Evolutionary conservation across 2,113 vertebrate genomes (phyloP).

Genomic region (Hyperopisus bebe): DNA sequence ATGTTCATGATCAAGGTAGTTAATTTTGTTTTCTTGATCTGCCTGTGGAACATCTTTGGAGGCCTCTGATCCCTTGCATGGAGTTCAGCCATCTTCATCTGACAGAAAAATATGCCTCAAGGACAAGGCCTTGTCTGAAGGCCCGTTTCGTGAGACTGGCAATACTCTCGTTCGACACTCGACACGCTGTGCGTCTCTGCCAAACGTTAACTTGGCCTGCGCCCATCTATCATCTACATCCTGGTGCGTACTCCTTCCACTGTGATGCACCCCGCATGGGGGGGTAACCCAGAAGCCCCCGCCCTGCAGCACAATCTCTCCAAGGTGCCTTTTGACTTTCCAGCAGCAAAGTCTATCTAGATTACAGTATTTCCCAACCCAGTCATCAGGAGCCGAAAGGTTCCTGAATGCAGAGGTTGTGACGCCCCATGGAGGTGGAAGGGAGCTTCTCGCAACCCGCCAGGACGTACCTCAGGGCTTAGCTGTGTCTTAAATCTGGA

Average conservation of each 20-base stretch:
- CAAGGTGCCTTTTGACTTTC: neutral
- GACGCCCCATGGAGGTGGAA: neutral
- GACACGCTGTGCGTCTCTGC: neutral
- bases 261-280: neutral
- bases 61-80: neutral
- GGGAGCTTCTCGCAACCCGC: neutral
- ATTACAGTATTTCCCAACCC: neutral
- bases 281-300: neutral
- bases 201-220: neutral
- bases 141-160: neutral
- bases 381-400: neutral
- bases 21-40: neutral
- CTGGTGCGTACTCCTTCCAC: neutral
- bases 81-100: neutral
- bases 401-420: neutral
- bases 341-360: neutral
- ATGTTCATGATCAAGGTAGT: neutral
- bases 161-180: neutral
- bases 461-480: neutral
- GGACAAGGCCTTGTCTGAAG: neutral
- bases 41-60: neutral
- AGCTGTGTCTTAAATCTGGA: neutral
- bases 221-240: neutral
- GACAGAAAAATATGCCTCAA: neutral
- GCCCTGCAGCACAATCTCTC: neutral